Conservation (phyloP, 2,888 invertebrate species). For the Xiphydria camelus region DNA sequence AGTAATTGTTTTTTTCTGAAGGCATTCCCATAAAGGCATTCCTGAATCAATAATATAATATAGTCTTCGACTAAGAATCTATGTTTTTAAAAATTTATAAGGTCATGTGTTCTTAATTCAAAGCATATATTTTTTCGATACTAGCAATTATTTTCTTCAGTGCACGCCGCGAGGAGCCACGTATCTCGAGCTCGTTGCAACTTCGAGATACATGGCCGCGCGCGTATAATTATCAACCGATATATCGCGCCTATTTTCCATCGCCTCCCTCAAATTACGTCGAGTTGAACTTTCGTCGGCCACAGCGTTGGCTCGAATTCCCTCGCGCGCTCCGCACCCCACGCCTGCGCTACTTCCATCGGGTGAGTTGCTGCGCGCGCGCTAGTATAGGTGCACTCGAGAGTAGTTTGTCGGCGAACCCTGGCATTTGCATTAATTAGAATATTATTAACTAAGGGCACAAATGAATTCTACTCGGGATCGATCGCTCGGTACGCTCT, state of each 20-base stretch:
- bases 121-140: too few relatives aligned
- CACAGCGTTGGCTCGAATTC: neutral
- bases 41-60: too few relatives aligned
- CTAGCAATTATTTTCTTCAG: too few relatives aligned
- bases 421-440: conserved; percentile 22
- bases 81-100: too few relatives aligned
- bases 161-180: too few relatives aligned
- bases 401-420: conserved; percentile 20
- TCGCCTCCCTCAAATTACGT: conserved; percentile 25
- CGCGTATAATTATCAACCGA: conserved; percentile 25
- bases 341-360: conserved; percentile 1
- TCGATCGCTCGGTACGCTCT: neutral
- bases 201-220: too few relatives aligned
- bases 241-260: conserved; percentile 24
- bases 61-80: too few relatives aligned
- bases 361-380: conserved; percentile 5
- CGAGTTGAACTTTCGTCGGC: conserved; percentile 11
- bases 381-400: conserved; percentile 8
- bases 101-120: too few relatives aligned
- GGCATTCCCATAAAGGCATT: too few relatives aligned
- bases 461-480: conserved; percentile 8
- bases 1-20: too few relatives aligned
- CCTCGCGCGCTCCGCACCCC: neutral
- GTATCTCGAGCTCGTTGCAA: too few relatives aligned
- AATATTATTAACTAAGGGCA: conserved; percentile 20